Evolutionary conservation across 2,113 vertebrate genomes (phyloP), one percentile per base, ranked within the genome.

Genomic region (Antennarius striatus): DNA sequence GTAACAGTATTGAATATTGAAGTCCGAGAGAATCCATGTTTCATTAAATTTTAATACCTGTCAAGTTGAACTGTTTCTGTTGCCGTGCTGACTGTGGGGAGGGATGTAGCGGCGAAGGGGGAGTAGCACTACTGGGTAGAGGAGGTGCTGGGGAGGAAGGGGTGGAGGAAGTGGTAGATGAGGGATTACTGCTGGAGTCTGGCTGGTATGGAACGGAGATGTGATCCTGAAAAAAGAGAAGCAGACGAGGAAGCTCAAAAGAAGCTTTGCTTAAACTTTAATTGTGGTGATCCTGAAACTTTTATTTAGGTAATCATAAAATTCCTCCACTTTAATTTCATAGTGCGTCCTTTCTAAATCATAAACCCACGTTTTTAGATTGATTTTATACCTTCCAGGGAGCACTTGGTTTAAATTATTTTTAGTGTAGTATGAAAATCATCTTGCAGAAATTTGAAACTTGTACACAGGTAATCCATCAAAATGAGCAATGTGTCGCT

Each of bases 161-260:
- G 0, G 98, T 99, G 84, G 98, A 99, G 39, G 98, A 98, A 0
- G 97, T 98, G 63, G 98, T 99, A 82, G 97, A 99, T 0, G 97
- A 99, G 10, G 97, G 98, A 55, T 99, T 99, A 89, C 98, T 99
- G 96, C 97, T 99, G 77, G 98, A 99, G 75, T 99, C 98, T 0
- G 97, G 98, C 87, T 99, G 98, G 90, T 99, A 99, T 32, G 98
- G 97, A 72, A 95, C 96, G 0, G 98, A 91, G 70, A 99, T 98
- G 89, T 98, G 96, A 87, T 99, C 97, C 98, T 99, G 90, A 0
- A 4, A 0, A 4, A 72, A 56, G 64, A 85, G 63, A 88, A 8
- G 75, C 42, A 54, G 63, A 66, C 49, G 1, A 56, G 0, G 40
- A 5, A 45, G 5, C 17, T 46, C 13, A 60, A 15, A 10, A 14